phyloP scores from a whole-genome alignment of 2,888 invertebrate species.

The Malthinus seriepunctatus region DNA sequence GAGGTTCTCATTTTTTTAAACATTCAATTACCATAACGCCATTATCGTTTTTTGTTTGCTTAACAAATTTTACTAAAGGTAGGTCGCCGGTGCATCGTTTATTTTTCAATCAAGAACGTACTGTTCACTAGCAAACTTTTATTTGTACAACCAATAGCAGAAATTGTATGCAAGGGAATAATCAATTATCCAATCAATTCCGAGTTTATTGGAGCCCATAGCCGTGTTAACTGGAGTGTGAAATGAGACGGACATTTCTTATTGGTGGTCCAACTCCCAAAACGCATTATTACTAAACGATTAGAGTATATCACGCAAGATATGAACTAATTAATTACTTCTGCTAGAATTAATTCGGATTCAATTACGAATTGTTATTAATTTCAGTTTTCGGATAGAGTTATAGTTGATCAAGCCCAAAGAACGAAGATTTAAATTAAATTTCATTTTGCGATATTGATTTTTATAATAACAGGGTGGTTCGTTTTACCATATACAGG shows the following conservation, averaged over 20 bases:
- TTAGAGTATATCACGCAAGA: conserved; percentile 45
- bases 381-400: too few relatives aligned
- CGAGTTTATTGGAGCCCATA: conserved; percentile 44
- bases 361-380: too few relatives aligned
- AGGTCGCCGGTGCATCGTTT: conserved; percentile 28
- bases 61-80: neutral
- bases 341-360: neutral
- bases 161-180: conserved; percentile 27
- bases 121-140: conserved; percentile 32
- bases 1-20: neutral
- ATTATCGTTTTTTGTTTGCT: neutral
- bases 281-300: conserved; percentile 41
- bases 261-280: conserved; percentile 38
- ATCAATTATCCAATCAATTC: conserved; percentile 48
- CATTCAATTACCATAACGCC: neutral
- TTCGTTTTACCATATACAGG: too few relatives aligned
- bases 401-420: too few relatives aligned
- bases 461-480: too few relatives aligned
- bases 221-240: conserved; percentile 42
- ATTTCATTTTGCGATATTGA: too few relatives aligned
- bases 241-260: conserved; percentile 46
- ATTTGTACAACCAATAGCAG: conserved; percentile 44
- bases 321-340: conserved; percentile 26
- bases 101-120: conserved; percentile 38
- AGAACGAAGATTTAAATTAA: too few relatives aligned